phyloP scores from a whole-genome alignment of 2,888 invertebrate genomes.

The Branchinecta sandiegonensis region DNA sequence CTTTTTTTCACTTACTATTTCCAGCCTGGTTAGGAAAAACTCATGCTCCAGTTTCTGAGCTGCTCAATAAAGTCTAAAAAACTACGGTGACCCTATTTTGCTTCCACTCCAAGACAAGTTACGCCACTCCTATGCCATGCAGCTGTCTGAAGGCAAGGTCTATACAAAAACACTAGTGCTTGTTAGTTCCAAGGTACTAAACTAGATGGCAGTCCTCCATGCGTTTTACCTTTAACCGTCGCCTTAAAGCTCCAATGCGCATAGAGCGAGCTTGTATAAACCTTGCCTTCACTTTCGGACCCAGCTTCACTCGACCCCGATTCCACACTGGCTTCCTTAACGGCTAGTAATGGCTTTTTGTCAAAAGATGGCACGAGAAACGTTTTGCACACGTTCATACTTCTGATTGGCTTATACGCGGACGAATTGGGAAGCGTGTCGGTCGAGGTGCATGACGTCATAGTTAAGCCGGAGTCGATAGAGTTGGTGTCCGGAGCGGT shows the following conservation, averaged over 20 bases:
- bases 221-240: slow-evolving; percentile 24
- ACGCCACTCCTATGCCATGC: slow-evolving; percentile 16
- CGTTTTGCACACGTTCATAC: not conserved
- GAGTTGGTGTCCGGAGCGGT: not conserved
- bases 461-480: not conserved
- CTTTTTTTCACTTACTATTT: too few relatives aligned
- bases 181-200: too few relatives aligned
- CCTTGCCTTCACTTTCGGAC: slow-evolving; percentile 18
- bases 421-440: not conserved
- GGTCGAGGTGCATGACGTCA: not conserved
- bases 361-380: not conserved
- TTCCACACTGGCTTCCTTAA: slow-evolving; percentile 16
- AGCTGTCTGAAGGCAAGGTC: not conserved
- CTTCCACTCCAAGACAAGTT: too few relatives aligned
- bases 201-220: too few relatives aligned
- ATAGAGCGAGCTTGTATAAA: slow-evolving; percentile 67
- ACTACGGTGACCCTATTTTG: too few relatives aligned
- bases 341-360: slow-evolving; percentile 10
- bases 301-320: not conserved
- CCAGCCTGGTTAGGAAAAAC: too few relatives aligned
- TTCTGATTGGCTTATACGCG: not conserved
- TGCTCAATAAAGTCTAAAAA: too few relatives aligned
- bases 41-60: too few relatives aligned
- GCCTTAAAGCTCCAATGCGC: slow-evolving; percentile 90
- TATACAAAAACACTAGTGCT: too few relatives aligned